Percentiles rank a stretch among this genome's conserved stretches.
Evolutionary conservation across 1,140 invertebrate genomes (phyloP).

Genomic region (Trichonephila clavata): DNA sequence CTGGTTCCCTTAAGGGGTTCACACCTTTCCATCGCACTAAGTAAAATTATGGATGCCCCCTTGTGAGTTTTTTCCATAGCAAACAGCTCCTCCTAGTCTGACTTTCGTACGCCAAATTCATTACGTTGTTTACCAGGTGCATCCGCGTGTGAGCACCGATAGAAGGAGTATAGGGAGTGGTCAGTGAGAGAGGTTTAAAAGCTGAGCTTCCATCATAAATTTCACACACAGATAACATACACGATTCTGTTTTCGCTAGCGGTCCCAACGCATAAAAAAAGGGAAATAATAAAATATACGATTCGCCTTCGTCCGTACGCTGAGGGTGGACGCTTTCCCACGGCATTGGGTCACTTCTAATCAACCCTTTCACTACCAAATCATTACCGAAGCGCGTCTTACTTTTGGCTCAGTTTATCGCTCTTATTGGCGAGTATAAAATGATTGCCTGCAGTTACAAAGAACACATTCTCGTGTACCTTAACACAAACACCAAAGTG

Average conservation of each 20-base stretch:
- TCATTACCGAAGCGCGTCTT: neutral
- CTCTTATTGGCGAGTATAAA: too few relatives aligned
- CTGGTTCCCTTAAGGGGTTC: too few relatives aligned
- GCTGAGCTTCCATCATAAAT: neutral
- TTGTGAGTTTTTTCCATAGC: too few relatives aligned
- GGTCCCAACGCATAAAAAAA: neutral
- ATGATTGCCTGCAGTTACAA: too few relatives aligned
- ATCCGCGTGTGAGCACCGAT: neutral
- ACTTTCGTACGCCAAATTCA: too few relatives aligned
- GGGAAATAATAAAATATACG: neutral
- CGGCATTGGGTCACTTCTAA: constrained; percentile 31
- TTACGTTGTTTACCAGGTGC: neutral
- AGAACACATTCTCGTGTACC: too few relatives aligned
- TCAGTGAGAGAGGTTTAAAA: neutral
- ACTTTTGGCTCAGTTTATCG: neutral
- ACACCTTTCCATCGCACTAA: too few relatives aligned
- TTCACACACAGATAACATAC: neutral
- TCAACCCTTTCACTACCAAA: constrained; percentile 17
- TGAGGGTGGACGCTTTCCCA: constrained; percentile 67
- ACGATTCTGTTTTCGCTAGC: neutral
- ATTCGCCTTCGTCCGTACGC: neutral
- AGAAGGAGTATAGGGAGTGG: neutral
- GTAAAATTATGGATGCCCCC: too few relatives aligned
- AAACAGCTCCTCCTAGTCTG: too few relatives aligned
- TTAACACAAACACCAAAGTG: too few relatives aligned